These are phyloP conservation scores for Miniopterus natalensis DNA, from an alignment of 2,113 vertebrate genomes.

Conservation along the genomic window DNA sequence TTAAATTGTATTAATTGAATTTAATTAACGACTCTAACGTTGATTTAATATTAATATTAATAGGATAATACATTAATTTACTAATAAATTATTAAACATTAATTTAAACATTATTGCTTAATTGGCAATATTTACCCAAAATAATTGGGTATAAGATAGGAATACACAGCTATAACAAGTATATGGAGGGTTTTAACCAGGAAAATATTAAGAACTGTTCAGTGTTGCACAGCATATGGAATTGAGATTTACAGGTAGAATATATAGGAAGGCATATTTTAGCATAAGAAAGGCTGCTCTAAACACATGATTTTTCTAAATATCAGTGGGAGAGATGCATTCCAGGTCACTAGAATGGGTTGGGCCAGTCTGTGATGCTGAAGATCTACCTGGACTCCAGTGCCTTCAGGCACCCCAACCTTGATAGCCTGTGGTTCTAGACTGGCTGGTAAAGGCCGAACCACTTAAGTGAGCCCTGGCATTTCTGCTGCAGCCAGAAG, in stretches of 20 bases:
- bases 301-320: background rate
- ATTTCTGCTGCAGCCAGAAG: background rate
- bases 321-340: background rate
- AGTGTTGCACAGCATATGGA: background rate
- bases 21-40: background rate
- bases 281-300: background rate
- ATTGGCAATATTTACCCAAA: background rate
- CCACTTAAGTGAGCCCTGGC: background rate
- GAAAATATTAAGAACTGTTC: background rate
- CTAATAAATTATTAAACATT: background rate
- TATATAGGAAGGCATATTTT: background rate
- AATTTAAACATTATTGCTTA: background rate
- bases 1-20: background rate
- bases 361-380: background rate
- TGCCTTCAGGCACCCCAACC: background rate
- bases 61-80: background rate
- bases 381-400: background rate
- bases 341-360: background rate
- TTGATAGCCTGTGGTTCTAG: background rate
- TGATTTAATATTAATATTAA: background rate
- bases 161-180: background rate
- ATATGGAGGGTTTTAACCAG: background rate
- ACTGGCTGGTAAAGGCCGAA: background rate
- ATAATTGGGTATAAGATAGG: background rate
- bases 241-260: background rate